Percentiles rank a stretch among this genome's conserved stretches.
These are phyloP conservation scores for Selene dorsalis DNA, from an alignment of 2,797 vertebrate species.

Conservation along the genomic window DNA sequence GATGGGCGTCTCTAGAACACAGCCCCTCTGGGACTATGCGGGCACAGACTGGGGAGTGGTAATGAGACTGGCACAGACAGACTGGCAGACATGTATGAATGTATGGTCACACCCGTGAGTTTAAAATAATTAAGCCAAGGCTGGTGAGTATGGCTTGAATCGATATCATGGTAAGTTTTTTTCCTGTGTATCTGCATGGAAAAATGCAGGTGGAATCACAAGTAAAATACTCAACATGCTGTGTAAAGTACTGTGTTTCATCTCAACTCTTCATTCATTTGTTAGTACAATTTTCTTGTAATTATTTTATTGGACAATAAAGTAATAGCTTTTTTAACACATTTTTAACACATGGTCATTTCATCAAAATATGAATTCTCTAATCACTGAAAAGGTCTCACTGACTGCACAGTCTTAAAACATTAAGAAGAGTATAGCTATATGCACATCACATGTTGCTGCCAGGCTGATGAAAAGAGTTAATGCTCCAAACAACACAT, in stretches of 20 bases:
- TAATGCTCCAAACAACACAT: neutral
- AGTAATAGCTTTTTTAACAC: neutral
- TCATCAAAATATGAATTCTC: neutral
- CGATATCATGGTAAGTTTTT: neutral
- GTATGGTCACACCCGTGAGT: conserved; percentile 52
- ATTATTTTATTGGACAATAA: neutral
- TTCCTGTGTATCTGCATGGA: neutral
- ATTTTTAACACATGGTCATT: too few species aligned
- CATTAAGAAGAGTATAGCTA: neutral
- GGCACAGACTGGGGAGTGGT: conserved; percentile 55
- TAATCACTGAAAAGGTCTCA: neutral
- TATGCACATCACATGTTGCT: neutral
- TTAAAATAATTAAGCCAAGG: conserved; percentile 2
- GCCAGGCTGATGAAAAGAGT: neutral
- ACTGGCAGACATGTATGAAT: conserved; percentile 54
- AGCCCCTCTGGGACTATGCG: conserved; percentile 64
- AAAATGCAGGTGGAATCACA: neutral
- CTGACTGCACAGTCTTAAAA: neutral
- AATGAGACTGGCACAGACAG: conserved; percentile 68
- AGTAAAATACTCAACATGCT: neutral
- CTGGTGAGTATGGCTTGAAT: neutral
- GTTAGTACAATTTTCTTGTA: neutral
- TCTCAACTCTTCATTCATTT: neutral
- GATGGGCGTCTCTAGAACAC: conserved; percentile 74
- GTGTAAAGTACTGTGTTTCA: neutral